A percentile compares a stretch with the other conserved stretches of the same genome.
Conservation (phyloP, 2,888 invertebrate species). For the Gandaritis pyraliata region DNA sequence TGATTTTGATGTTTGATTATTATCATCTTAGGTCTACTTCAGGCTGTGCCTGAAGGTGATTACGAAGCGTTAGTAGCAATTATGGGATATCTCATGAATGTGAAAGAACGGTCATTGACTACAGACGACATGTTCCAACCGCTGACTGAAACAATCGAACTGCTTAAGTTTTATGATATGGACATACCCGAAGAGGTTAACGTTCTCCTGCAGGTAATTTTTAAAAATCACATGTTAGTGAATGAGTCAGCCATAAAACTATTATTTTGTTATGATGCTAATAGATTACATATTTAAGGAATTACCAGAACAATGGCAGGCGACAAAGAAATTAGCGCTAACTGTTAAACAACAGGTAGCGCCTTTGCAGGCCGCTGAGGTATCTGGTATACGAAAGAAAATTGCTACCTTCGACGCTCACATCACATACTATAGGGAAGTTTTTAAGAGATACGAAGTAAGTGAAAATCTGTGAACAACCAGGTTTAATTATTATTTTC, state of each 20-base stretch:
- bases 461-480: slow-evolving; percentile 14
- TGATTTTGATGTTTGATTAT: neutral
- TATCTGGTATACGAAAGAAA: slow-evolving; percentile 94
- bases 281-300: slow-evolving; percentile 83
- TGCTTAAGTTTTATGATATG: slow-evolving; percentile 97
- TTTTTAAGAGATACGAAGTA: slow-evolving; percentile 90
- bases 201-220: slow-evolving; percentile 89
- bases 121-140: slow-evolving; percentile 99
- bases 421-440: slow-evolving; percentile 93
- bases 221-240: neutral
- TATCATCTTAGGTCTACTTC: slow-evolving; percentile 69
- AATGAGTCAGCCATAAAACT: too few relatives aligned
- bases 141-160: slow-evolving; percentile 95
- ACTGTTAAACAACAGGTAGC: slow-evolving; percentile 97
- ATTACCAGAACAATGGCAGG: slow-evolving; percentile 97
- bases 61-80: slow-evolving; percentile 94
- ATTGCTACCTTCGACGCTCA: slow-evolving; percentile 93
- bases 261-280: too few relatives aligned
- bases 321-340: slow-evolving; percentile 95
- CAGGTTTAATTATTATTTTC: too few relatives aligned
- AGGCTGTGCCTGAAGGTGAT: slow-evolving; percentile 94
- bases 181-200: slow-evolving; percentile 98
- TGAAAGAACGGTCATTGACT: slow-evolving; percentile 93
- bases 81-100: slow-evolving; percentile 97
- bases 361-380: slow-evolving; percentile 97